phyloP scores from a whole-genome alignment of 1,140 invertebrate species.

The Camponotus floridanus region DNA sequence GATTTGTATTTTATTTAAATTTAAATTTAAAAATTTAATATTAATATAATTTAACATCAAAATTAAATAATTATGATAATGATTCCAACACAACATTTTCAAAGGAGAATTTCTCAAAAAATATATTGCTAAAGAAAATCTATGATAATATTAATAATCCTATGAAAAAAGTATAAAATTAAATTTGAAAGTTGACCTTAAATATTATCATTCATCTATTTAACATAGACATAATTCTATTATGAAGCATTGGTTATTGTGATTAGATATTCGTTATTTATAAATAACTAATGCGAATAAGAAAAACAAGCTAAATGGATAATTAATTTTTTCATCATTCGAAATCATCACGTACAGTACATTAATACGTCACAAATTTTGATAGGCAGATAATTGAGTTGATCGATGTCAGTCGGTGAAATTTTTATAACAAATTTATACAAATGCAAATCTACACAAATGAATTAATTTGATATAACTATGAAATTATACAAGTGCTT shows the following conservation, averaged over 20 bases:
- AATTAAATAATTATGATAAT: neutral
- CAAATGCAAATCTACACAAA: neutral
- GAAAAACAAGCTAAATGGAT: neutral
- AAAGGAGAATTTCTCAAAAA: neutral
- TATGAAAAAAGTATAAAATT: too few relatives aligned
- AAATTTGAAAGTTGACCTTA: neutral
- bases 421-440: neutral
- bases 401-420: neutral
- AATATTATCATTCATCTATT: neutral
- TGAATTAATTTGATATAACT: neutral
- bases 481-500: neutral
- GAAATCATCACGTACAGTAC: neutral
- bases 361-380: neutral
- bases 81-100: neutral
- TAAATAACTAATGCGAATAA: neutral
- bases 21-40: too few relatives aligned
- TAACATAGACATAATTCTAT: neutral
- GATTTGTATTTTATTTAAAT: too few relatives aligned
- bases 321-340: neutral
- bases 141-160: neutral
- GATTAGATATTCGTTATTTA: neutral
- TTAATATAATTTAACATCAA: neutral
- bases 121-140: neutral
- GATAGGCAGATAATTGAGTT: slow-evolving; percentile 19
- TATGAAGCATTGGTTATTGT: neutral